A percentile compares a stretch with the other conserved stretches of the same genome.
phyloP scores from a whole-genome alignment of 2,113 vertebrate genomes.

The Progne subis region DNA sequence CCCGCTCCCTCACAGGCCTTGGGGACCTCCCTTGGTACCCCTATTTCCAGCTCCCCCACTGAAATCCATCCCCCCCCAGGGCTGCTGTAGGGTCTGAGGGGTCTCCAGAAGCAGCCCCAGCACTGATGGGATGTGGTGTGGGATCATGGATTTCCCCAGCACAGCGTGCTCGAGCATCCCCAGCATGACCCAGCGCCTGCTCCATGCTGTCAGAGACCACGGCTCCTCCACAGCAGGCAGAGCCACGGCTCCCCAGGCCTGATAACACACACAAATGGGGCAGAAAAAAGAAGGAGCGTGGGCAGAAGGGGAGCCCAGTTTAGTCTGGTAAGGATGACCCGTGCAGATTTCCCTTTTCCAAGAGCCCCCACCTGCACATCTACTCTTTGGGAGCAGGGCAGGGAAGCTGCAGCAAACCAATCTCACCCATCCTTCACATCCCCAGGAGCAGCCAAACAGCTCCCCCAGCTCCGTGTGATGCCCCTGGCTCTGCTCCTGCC shows the following conservation, averaged over 20 bases:
- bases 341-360: background rate
- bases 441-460: background rate
- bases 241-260: background rate
- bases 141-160: fast-evolving
- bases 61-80: no score
- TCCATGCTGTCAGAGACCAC: fast-evolving
- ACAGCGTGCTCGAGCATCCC: fast-evolving
- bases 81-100: background rate
- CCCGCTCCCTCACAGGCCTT: fast-evolving
- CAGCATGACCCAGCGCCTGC: fast-evolving
- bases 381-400: background rate
- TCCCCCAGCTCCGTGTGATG: fast-evolving
- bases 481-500: background rate
- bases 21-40: background rate
- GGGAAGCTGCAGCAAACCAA: background rate
- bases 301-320: background rate
- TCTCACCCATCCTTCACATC: background rate
- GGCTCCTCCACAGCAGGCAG: background rate
- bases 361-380: background rate
- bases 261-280: background rate
- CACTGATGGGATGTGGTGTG: fast-evolving
- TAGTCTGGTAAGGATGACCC: fast-evolving
- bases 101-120: background rate
- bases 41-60: fast-evolving
- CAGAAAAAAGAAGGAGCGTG: background rate